Base-by-base conservation (phyloP, 2,113 vertebrate genomes). In the Camelus bactrianus region DNA sequence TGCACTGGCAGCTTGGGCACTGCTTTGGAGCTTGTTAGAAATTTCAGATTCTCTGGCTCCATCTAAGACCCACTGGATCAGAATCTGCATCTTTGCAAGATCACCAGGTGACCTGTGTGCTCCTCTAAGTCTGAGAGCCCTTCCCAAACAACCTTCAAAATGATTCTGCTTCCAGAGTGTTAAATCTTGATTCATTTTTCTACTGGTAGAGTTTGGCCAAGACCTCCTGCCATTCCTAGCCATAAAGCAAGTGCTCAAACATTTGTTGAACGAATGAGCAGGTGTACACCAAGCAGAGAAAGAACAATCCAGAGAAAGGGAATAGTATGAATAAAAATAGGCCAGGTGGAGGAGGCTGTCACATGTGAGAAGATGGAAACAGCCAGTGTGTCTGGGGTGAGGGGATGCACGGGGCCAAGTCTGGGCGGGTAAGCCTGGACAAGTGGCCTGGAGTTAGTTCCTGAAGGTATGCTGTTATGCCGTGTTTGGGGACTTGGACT, bases 241-340 rank as follows among this genome's bases (percentile, higher is more conserved):
- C 28, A 72, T 42, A 19, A n/a, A 50, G 42, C 26, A 75, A 85
- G 64, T 38, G 54, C 62, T 62, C 60, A 69, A 30, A 73, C 28
- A 82, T 89, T 83, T 96, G 65, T 79, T 50, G 60, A 69, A 73
- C 22, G 80, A 93, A 84, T 46, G 56, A 84, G 52, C 52, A 83
- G 56, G 50, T 93, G 22, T 58, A 52, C 16, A 46, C 79, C 4
- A 42, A 88, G n/a, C 46, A 64, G 70, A 81, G 56, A 69, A 56
- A 42, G 5, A 58, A 42, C 22, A 20, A n/a, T 30, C 6, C 17
- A 70, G 24, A 79, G 30, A 62, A 62, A 94, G 67, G 30, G 62
- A 91, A 60, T 19, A 52, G 4, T 5, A 1, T n/a, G 58, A 50
- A 15, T 56, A 15, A 69, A 94, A 83, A 77, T 10, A 75, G 64